Base-by-base conservation (phyloP, 2,113 vertebrate genomes). In the Brachyistius frenatus region DNA sequence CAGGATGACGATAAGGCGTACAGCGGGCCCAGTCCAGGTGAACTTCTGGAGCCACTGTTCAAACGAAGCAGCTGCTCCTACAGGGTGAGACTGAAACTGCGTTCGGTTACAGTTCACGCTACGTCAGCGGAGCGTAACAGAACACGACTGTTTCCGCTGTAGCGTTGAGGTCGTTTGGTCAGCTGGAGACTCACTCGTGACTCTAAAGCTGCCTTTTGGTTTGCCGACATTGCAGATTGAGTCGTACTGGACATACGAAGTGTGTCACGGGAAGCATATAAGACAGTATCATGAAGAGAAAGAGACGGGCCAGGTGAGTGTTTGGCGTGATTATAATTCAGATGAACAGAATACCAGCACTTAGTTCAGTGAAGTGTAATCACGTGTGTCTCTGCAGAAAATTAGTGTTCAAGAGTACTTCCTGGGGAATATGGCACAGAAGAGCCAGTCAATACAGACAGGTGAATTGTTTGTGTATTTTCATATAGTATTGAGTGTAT, bases 1-100 rank as follows among this genome's bases (percentile, higher is more conserved):
- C 83, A 99, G 97, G 95, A 96, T 91, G 95, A 97, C 81, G 94
- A 96, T 16, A 96, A 95, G 70, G 95, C 95, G n/a, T 99, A 99
- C 52, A 92, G 81, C 33, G 98, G 97, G 5, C 97, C 94, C 14
- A 90, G 78, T 87, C 97, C 98, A 30, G 93, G 87, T 67, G 93
- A 95, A 13, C 92, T 99, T 23, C 93, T 99, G 77, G 97, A 98
- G 49, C 96, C 97, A 8, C 94, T 99, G 2, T 99, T 99, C 91
- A 99, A 97, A 86, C 96, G 98, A 91, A 99, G 96, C 92, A 99
- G 97, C 94, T 99, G 98, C 91, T 99, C 98, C 2, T 99, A 99
- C 76, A 95, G 98, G 93, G 98, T 99, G 95, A 84, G 95, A 88
- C 62, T 0, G 69, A 85, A 78, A 80, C 49, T 13, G 2, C 15